Evolutionary conservation across 2,113 vertebrate genomes (phyloP), one percentile per base, ranked within the genome.

Genomic region (Chaetodon auriga): DNA sequence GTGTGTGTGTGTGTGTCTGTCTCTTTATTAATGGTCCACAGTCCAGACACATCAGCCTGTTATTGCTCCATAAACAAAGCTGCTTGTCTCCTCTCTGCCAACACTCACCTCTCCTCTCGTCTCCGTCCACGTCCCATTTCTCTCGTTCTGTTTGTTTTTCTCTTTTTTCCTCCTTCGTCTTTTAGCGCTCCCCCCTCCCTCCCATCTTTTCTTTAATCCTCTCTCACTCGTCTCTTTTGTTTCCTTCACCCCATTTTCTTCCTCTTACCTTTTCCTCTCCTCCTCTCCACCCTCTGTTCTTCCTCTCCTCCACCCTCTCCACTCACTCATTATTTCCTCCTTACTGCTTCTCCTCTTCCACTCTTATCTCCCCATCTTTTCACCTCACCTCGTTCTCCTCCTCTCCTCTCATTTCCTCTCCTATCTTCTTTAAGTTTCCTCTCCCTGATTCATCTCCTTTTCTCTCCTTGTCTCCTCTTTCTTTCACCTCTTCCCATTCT

Each of bases 41-140:
- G 65, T 74, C 46, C 57, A 81, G 79, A 90, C 84, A 64, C 61
- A 75, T 65, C 38, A 66, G 13, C 43, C 36, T 78, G 60, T 82
- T 75, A 84, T 54, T 82, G 81, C 83, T 68, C 75, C 54, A 81
- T 87, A 84, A 89, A 86, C 46, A 71, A 81, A 73, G 75, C 78
- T 68, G 12, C 57, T 61, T 72, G 71, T 74, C 77, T 30, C 19
- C 41, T 41, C 46, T 75, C 30, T 48, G 69, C 80, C 70, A 75
- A 43, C 71, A n/a, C 66, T 21, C 54, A 6, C 10, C 16, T 6
- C 55, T 21, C n/a, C 66, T 21, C 54, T 5, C 10, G 13, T 6
- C 55, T 21, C n/a, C 5, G n/a, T 30, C 38, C 23, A 2, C 1
- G 13, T 63, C 35, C 58, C 45, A 0, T 23, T 41, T 38, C 35